A percentile compares a stretch with the other conserved stretches of the same genome.
These are phyloP conservation scores for Chelon labrosus DNA, from an alignment of 2,797 vertebrate species.

Conservation along the genomic window DNA sequence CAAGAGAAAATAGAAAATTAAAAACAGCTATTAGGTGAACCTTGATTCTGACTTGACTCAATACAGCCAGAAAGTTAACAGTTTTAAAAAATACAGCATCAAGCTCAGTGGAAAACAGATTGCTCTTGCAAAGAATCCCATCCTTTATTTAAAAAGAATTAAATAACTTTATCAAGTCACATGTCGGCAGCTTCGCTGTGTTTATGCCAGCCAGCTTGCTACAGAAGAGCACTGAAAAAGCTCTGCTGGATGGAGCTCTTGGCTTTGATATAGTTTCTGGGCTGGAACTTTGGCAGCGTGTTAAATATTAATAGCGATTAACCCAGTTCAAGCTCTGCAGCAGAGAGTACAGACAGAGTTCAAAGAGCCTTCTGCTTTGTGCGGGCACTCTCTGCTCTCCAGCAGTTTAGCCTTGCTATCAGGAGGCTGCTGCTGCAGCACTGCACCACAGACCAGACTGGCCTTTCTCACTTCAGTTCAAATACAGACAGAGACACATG, in stretches of 20 bases:
- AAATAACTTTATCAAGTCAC: conserved; percentile 72
- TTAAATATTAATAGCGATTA: conserved; percentile 91
- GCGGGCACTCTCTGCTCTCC: conserved; percentile 82
- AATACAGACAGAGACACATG: conserved; percentile 62
- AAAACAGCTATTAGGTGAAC: neutral
- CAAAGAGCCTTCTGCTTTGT: conserved; percentile 86
- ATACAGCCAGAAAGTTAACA: conserved; percentile 11
- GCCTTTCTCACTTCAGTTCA: conserved; percentile 71
- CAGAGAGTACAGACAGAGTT: conserved; percentile 86
- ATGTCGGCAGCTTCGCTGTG: conserved; percentile 69
- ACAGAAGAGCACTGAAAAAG: conserved; percentile 70
- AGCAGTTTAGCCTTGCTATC: conserved; percentile 84
- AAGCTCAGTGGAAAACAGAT: conserved; percentile 34
- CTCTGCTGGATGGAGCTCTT: conserved; percentile 81
- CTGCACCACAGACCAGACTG: conserved; percentile 76
- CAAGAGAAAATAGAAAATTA: neutral
- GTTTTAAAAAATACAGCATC: conserved; percentile 18
- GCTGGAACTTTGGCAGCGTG: conserved; percentile 85
- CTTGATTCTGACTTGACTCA: conserved; percentile 19
- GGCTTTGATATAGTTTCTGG: conserved; percentile 88
- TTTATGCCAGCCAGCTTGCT: conserved; percentile 71
- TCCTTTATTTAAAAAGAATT: conserved; percentile 59
- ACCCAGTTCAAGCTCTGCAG: conserved; percentile 89
- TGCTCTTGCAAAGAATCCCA: conserved; percentile 41
- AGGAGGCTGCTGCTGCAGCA: conserved; percentile 79